A percentile compares a stretch with the other conserved stretches of the same genome.
phyloP scores from a whole-genome alignment of 2,113 vertebrate genomes.

The Uropsilus gracilis region DNA sequence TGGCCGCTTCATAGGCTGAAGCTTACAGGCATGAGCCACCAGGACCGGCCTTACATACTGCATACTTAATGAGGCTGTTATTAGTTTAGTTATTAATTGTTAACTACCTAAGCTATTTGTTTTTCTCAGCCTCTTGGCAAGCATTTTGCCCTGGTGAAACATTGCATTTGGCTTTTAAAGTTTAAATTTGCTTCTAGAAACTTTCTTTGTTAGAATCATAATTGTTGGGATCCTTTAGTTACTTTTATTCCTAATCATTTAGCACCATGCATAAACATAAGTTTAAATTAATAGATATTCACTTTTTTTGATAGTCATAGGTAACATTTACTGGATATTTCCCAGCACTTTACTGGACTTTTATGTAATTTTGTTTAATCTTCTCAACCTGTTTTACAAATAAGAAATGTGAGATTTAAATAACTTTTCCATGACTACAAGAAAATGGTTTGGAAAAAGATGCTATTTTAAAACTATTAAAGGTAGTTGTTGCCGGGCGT shows the following conservation, averaged over 20 bases:
- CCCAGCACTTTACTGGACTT: neutral
- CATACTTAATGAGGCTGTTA: neutral
- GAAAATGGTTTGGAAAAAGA: conserved; percentile 30
- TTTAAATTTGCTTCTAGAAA: conserved; percentile 29
- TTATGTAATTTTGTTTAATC: conserved; percentile 10
- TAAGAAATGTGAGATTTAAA: conserved; percentile 30
- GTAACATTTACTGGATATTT: conserved; percentile 38
- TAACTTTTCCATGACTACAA: conserved; percentile 1
- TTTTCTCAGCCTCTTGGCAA: neutral
- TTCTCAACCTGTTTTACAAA: neutral
- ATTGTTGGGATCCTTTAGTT: neutral
- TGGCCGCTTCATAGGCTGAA: no score
- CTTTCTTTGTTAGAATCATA: conserved; percentile 45
- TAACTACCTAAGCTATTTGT: neutral
- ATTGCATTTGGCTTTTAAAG: conserved; percentile 10
- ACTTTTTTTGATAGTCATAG: conserved; percentile 16
- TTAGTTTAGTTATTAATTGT: no score
- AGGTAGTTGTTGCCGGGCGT: no score
- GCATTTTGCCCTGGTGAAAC: neutral
- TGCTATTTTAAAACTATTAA: neutral
- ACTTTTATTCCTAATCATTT: conserved; percentile 23
- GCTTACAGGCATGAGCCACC: no score
- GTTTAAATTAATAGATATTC: conserved; percentile 43
- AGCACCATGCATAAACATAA: neutral
- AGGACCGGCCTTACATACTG: no score